A percentile compares a stretch with the other conserved stretches of the same genome.
These are phyloP conservation scores for Pilophorus perplexus DNA, from an alignment of 2,888 invertebrate genomes.

Conservation along the genomic window DNA sequence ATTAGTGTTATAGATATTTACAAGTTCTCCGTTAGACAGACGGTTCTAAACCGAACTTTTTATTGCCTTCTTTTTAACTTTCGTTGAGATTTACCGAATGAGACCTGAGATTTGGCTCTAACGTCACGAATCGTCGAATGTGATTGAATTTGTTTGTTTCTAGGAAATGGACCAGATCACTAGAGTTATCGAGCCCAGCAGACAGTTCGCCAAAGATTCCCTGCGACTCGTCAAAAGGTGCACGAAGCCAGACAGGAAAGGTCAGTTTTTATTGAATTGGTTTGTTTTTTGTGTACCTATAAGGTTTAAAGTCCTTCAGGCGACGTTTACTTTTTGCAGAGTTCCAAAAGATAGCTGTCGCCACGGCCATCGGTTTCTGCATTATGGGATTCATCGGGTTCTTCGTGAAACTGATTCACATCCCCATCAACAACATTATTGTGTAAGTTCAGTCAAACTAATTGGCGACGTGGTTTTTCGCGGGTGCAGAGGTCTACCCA, in stretches of 20 bases:
- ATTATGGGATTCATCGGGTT: constrained; percentile 99
- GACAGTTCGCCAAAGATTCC: constrained; percentile 97
- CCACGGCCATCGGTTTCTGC: constrained; percentile 98
- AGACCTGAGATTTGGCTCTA: background rate
- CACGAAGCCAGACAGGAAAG: constrained; percentile 98
- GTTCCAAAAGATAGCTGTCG: constrained; percentile 99
- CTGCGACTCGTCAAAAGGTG: constrained; percentile 97
- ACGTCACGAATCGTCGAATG: background rate
- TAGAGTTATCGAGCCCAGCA: constrained; percentile 90
- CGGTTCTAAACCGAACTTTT: background rate
- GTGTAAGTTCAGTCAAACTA: constrained; percentile 73
- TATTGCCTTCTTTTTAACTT: no score
- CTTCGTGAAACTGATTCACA: constrained; percentile 99
- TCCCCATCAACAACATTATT: constrained; percentile 96
- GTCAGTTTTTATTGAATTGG: constrained; percentile 56
- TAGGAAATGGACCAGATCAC: constrained; percentile 90
- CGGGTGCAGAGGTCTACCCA: no score
- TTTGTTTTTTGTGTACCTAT: background rate
- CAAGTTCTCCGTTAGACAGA: background rate
- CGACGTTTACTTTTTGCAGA: constrained; percentile 61
- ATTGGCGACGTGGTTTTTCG: no score
- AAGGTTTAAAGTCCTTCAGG: background rate
- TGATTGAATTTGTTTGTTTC: background rate
- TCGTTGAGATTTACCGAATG: no score
- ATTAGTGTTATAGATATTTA: background rate